Evolutionary conservation across 35 echinoderm and acorn worm genomes (phyloP).

Genomic region (Eucidaris tribuloides): DNA sequence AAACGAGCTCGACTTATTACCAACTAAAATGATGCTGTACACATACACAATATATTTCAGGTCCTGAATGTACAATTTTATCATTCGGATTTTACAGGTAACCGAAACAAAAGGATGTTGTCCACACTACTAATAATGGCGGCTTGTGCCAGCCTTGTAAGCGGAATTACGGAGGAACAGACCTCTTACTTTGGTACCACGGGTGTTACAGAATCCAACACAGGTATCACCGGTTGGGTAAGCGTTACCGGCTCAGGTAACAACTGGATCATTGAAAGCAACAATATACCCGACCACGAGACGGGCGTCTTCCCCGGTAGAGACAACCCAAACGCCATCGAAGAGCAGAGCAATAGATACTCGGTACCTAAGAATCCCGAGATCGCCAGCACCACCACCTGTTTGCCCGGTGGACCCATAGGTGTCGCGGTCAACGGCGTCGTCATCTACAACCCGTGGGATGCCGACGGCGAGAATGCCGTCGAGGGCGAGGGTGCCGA

Average conservation of each 20-base stretch:
- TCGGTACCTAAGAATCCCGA: background rate
- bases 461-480: slow-evolving; percentile 39
- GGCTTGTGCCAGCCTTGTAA: background rate
- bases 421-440: slow-evolving; percentile 52
- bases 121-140: background rate
- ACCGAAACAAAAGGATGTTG: too few relatives aligned
- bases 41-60: too few relatives aligned
- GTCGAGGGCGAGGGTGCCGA: slow-evolving; percentile 58
- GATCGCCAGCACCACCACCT: background rate
- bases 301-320: background rate
- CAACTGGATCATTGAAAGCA: background rate
- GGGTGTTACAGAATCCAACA: background rate
- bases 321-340: background rate
- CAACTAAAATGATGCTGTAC: too few relatives aligned
- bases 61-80: too few relatives aligned
- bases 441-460: slow-evolving; percentile 68
- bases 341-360: background rate
- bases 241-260: background rate
- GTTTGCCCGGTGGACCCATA: slow-evolving; percentile 54
- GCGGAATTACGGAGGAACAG: background rate
- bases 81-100: too few relatives aligned
- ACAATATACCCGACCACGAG: background rate
- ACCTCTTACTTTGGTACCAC: background rate
- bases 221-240: background rate
- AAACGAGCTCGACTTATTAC: too few relatives aligned